Base-by-base conservation (phyloP, 2,888 invertebrate species). In the Autographa pulchrina region DNA sequence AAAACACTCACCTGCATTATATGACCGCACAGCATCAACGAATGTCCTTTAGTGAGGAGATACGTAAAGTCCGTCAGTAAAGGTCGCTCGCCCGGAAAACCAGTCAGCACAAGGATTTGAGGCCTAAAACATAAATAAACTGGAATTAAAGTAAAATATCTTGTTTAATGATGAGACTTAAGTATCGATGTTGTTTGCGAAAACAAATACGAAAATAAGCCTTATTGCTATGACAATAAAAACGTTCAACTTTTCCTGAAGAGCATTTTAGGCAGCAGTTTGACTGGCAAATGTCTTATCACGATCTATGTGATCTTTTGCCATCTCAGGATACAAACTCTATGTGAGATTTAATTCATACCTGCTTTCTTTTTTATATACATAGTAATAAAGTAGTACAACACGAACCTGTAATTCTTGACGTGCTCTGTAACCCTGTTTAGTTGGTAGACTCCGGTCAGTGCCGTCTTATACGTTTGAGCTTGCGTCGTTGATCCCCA, bases 401-500 rank as follows among this genome's bases (percentile, higher is more conserved):
- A 59, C 54, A 20, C 11, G 32, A 56, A 93, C 95, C 96, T 92
- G 91, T 98, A 99, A 93, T 99, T 99, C 92, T 99, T 99, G 3
- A 99, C 99, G 89, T 99, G 99, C 78, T 99, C 99, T 78, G 98
- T 98, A 7, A 99, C 98, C 68, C 97, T 96, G 86, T 98, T 98
- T 77, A 99, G 95, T 84, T 98, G 98, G 82, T 99, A 98, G 0
- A 99, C 98, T 0, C 98, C 97, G 71, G 97, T 97, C 59, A 99
- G 93, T 0, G 99, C 99, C 75, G 97, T 98, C 89, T 98, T 99
- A 93, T 99, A 99, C 0, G 98, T 98, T 94, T 99, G 99, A 9
- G 99, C 99, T 91, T 99, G 99, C 0, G 99, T 99, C 3, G 99
- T 99, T 0, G 99, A 99, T 5, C 99, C 99, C 99, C 99, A 99